phyloP scores from a whole-genome alignment of 2,888 invertebrate genomes.

The Zaprionus bogoriensis region DNA sequence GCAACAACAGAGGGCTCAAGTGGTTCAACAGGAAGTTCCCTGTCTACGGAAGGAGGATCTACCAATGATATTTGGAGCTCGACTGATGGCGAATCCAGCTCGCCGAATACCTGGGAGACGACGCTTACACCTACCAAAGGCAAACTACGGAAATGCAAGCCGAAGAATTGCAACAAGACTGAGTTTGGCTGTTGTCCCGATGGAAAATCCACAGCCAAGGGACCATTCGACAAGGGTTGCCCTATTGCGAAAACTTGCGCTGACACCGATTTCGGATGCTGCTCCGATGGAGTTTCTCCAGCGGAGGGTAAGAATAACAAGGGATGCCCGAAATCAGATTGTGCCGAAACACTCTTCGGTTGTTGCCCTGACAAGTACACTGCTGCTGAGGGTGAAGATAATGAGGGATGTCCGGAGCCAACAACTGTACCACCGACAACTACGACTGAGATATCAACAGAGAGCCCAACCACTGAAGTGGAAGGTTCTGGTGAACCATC shows the following conservation, averaged over 20 bases:
- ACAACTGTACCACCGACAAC: constrained; percentile 84
- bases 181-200: constrained; percentile 94
- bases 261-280: constrained; percentile 91
- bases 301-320: constrained; percentile 87
- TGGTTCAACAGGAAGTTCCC: constrained; percentile 59
- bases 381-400: constrained; percentile 89
- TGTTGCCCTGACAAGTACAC: constrained; percentile 93
- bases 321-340: constrained; percentile 90
- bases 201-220: constrained; percentile 88
- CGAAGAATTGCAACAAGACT: constrained; percentile 86
- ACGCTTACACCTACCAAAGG: constrained; percentile 83
- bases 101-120: constrained; percentile 84
- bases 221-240: constrained; percentile 92
- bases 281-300: constrained; percentile 91
- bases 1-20: constrained; percentile 40
- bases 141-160: constrained; percentile 85
- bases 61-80: constrained; percentile 82
- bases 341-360: constrained; percentile 91
- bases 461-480: constrained; percentile 47
- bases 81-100: constrained; percentile 83
- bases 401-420: constrained; percentile 90
- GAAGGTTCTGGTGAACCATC: constrained; percentile 56
- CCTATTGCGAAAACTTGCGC: constrained; percentile 88
- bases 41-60: constrained; percentile 65
- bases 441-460: constrained; percentile 52